Evolutionary conservation across 1,140 invertebrate genomes (phyloP).

Genomic region (Andrena cerasifolii): DNA sequence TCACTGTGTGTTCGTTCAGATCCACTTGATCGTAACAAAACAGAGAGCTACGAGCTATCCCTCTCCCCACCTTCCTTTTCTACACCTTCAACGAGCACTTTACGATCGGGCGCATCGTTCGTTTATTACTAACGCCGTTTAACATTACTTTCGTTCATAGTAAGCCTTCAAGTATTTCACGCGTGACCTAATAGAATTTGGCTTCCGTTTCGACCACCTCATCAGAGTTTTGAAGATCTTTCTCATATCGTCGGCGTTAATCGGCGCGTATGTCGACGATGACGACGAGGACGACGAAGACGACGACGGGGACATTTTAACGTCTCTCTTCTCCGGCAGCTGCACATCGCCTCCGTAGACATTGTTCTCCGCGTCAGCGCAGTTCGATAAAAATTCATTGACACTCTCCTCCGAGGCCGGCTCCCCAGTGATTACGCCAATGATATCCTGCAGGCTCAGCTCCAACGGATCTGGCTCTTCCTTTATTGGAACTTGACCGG

Average conservation of each 20-base stretch:
- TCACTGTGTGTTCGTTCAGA: no score
- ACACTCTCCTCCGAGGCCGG: not conserved
- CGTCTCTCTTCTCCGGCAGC: not conserved
- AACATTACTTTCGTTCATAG: not conserved
- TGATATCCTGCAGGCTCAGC: not conserved
- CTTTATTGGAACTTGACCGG: not conserved
- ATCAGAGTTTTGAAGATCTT: not conserved
- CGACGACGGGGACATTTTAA: no score
- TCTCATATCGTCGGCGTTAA: not conserved
- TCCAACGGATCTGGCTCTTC: slow-evolving; percentile 13
- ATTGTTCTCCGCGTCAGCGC: slow-evolving; percentile 1
- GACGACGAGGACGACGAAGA: not conserved
- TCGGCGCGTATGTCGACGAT: not conserved
- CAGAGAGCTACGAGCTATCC: no score
- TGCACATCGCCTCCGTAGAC: not conserved
- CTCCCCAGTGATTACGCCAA: not conserved
- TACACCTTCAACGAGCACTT: no score
- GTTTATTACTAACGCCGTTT: no score
- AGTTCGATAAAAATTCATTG: not conserved
- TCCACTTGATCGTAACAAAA: no score
- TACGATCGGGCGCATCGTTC: no score
- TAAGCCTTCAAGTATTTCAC: not conserved
- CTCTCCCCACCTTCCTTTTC: no score
- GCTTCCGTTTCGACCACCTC: not conserved
- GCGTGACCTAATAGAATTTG: not conserved